A percentile compares a stretch with the other conserved stretches of the same genome.
phyloP scores from a whole-genome alignment of 2,888 invertebrate genomes.

The Acanthosepion lycidas region DNA sequence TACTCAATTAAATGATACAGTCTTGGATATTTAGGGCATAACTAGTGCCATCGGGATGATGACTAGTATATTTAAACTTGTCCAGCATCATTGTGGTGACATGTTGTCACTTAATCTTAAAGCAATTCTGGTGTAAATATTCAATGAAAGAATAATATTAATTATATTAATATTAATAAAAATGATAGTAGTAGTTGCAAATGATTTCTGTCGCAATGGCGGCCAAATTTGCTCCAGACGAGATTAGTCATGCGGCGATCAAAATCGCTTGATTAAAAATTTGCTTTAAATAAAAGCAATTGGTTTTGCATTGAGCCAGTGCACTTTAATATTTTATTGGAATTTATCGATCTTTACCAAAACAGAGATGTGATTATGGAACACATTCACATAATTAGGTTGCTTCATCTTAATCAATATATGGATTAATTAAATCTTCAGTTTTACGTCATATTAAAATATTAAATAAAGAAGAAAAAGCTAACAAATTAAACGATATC shows the following conservation, averaged over 20 bases:
- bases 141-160: not conserved
- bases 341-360: not conserved
- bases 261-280: not conserved
- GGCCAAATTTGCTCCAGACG: not conserved
- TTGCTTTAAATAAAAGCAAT: not conserved
- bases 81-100: too few species aligned
- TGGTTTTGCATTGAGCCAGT: not conserved
- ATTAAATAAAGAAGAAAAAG: too few species aligned
- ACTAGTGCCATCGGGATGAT: too few species aligned
- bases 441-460: not conserved
- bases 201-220: not conserved
- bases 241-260: not conserved
- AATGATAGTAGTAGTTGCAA: not conserved
- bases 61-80: too few species aligned
- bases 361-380: not conserved
- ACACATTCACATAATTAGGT: not conserved
- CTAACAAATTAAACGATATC: too few species aligned
- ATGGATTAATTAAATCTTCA: not conserved
- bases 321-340: slow-evolving; percentile 1
- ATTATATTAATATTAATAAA: not conserved
- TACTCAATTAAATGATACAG: too few species aligned
- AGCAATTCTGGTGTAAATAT: too few species aligned
- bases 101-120: too few species aligned
- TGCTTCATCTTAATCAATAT: not conserved
- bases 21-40: too few species aligned